phyloP scores from a whole-genome alignment of 1,140 invertebrate species.

The Drosophila lacteicornis region DNA sequence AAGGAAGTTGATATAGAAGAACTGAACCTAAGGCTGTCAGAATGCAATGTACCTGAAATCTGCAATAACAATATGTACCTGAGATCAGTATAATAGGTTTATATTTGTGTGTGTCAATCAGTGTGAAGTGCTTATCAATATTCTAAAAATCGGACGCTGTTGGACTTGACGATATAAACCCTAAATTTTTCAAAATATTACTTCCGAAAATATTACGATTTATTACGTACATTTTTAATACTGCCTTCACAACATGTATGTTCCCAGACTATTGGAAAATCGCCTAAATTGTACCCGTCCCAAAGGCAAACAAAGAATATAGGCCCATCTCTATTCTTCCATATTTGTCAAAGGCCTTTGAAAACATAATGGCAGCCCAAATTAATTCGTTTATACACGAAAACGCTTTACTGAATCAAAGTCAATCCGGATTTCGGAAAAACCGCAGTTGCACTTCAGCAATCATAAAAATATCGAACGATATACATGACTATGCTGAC shows the following conservation, averaged over 20 bases:
- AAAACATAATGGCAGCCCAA: neutral
- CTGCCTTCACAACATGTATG: too few relatives aligned
- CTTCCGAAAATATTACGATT: too few relatives aligned
- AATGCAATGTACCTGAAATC: neutral
- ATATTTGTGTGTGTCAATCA: too few relatives aligned
- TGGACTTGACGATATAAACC: too few relatives aligned
- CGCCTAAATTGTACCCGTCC: neutral
- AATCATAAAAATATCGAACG: neutral
- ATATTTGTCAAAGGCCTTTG: neutral
- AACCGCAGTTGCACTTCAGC: neutral
- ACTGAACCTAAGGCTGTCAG: neutral
- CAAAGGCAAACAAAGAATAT: neutral
- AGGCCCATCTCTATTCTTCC: neutral
- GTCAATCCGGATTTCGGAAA: neutral
- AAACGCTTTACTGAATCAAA: neutral
- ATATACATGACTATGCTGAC: neutral
- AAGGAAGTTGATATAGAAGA: neutral
- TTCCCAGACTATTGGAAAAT: neutral
- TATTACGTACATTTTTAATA: too few relatives aligned
- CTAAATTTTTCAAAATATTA: too few relatives aligned
- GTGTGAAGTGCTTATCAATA: too few relatives aligned
- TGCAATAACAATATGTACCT: neutral
- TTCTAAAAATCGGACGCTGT: too few relatives aligned
- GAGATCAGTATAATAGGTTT: neutral
- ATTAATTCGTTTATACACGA: neutral